Evolutionary conservation across 2,888 invertebrate species (phyloP).

Genomic region (Drosophila emarginata): DNA sequence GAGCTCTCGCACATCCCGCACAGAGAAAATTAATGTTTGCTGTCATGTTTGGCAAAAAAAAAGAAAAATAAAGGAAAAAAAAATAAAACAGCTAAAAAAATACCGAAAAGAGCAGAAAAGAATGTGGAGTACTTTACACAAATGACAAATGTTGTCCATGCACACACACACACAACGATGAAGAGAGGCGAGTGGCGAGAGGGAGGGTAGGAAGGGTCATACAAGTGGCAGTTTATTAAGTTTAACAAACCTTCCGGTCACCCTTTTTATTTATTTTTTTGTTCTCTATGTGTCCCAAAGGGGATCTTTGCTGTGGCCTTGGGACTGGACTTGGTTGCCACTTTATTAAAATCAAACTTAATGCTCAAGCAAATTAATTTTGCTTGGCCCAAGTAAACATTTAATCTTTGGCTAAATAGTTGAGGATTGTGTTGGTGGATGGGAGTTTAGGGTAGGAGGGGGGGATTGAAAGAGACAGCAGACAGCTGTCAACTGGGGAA

Average conservation of each 20-base stretch:
- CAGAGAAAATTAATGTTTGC: slow-evolving; percentile 68
- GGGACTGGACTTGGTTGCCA: slow-evolving; percentile 38
- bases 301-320: slow-evolving; percentile 31
- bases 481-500: slow-evolving; percentile 59
- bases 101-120: slow-evolving; percentile 19
- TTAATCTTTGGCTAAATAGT: slow-evolving; percentile 54
- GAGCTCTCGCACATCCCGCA: slow-evolving; percentile 14
- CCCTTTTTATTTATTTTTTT: not conserved
- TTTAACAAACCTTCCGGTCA: slow-evolving; percentile 28
- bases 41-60: slow-evolving; percentile 66
- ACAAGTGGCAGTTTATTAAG: slow-evolving; percentile 64
- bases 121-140: slow-evolving; percentile 57
- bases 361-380: slow-evolving; percentile 70
- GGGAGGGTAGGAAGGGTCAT: slow-evolving; percentile 10
- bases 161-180: slow-evolving; percentile 23
- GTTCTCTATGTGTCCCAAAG: not conserved
- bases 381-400: slow-evolving; percentile 59
- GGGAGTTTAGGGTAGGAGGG: too few relatives aligned
- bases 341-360: slow-evolving; percentile 76
- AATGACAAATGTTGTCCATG: slow-evolving; percentile 69
- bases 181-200: slow-evolving; percentile 9
- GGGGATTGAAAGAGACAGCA: slow-evolving; percentile 6
- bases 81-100: slow-evolving; percentile 40
- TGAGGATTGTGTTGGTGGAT: not conserved
- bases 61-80: slow-evolving; percentile 29